A percentile compares a stretch with the other conserved stretches of the same genome.
phyloP scores from a whole-genome alignment of 2,113 vertebrate genomes.

The Hemibagrus wyckioides region DNA sequence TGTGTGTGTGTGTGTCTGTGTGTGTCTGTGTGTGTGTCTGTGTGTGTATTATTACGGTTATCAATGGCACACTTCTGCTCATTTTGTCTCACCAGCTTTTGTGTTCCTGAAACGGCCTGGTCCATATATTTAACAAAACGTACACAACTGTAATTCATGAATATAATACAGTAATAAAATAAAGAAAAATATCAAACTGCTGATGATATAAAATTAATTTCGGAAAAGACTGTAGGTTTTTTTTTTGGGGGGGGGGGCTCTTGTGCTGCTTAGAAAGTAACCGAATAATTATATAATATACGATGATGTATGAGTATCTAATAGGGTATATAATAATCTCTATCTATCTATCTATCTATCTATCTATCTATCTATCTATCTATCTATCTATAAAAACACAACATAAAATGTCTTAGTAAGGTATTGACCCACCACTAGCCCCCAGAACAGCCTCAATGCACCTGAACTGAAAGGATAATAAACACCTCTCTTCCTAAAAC shows the following conservation, averaged over 20 bases:
- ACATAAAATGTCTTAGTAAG: too few relatives aligned
- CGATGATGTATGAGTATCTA: not conserved
- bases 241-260: not conserved
- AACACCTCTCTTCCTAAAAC: not conserved
- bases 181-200: not conserved
- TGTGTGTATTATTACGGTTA: not conserved
- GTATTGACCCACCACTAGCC: too few relatives aligned
- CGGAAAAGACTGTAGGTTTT: not conserved
- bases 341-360: too few relatives aligned
- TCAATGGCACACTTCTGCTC: slow-evolving; percentile 7
- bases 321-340: not conserved
- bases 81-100: not conserved
- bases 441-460: not conserved
- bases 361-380: too few relatives aligned
- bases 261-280: not conserved
- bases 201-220: not conserved
- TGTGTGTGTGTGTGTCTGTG: slow-evolving; percentile 42
- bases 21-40: not conserved
- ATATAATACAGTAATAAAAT: not conserved
- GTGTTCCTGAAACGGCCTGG: not conserved
- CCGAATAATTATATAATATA: not conserved
- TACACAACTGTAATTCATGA: too few relatives aligned
- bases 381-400: too few relatives aligned
- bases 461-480: not conserved
- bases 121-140: not conserved